A percentile compares a stretch with the other conserved stretches of the same genome.
phyloP scores from a whole-genome alignment of 2,113 vertebrate genomes.

The Scatophagus argus region DNA sequence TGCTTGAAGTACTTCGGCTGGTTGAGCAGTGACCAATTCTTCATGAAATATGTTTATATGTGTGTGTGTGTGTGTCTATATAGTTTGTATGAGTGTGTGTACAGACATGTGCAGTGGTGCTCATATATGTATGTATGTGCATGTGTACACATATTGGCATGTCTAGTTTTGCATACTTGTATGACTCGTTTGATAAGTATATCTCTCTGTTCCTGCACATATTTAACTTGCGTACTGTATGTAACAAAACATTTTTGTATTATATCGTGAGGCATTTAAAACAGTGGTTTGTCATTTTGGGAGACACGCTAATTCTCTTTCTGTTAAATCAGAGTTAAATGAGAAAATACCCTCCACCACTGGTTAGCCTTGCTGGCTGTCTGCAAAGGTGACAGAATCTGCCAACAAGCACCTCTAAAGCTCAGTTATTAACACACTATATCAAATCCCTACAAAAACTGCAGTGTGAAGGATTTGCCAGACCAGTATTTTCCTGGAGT shows the following conservation, averaged over 20 bases:
- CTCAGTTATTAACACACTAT: not conserved
- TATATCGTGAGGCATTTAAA: conserved; percentile 33
- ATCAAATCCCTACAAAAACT: not conserved
- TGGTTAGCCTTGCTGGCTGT: not conserved
- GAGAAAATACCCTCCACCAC: not conserved
- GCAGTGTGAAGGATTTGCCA: not conserved
- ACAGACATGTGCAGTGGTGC: conserved; percentile 37
- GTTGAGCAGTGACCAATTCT: conserved; percentile 85
- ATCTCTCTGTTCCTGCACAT: conserved; percentile 47
- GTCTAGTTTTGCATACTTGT: conserved; percentile 40
- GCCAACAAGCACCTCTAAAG: not conserved
- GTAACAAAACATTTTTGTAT: conserved; percentile 41
- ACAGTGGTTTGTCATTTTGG: conserved; percentile 25
- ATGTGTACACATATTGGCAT: conserved; percentile 46
- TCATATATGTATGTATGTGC: conserved; percentile 29
- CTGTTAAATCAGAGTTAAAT: conserved; percentile 6
- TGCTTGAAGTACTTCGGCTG: conserved; percentile 81
- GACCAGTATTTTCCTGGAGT: not conserved
- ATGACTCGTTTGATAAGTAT: conserved; percentile 41
- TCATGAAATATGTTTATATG: conserved; percentile 38
- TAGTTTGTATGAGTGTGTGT: conserved; percentile 30
- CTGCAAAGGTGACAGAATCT: not conserved
- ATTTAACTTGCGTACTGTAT: conserved; percentile 47
- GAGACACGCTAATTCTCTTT: not conserved
- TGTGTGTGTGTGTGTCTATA: conserved; percentile 25